phyloP scores from a whole-genome alignment of 2,797 vertebrate species.

The Xenops minutus region DNA sequence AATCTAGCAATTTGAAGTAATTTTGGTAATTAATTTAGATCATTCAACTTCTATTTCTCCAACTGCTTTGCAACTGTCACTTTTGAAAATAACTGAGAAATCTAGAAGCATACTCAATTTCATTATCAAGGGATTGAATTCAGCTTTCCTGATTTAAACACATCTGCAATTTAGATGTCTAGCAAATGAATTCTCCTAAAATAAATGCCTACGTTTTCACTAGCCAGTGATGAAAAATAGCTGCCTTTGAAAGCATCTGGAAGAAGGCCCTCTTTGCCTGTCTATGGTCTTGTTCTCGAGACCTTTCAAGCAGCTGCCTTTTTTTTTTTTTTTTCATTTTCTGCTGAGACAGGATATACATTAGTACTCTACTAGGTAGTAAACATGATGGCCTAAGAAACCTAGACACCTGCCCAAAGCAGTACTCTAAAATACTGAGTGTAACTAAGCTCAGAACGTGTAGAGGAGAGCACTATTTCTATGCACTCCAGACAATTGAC shows the following conservation, averaged over 20 bases:
- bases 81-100: constrained; percentile 1
- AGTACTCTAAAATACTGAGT: neutral
- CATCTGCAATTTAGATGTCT: neutral
- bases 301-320: neutral
- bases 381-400: neutral
- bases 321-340: no score
- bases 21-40: constrained; percentile 38
- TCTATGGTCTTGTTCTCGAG: neutral
- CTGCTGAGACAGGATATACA: neutral
- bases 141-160: neutral
- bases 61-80: neutral
- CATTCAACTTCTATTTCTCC: neutral
- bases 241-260: neutral
- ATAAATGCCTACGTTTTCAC: neutral
- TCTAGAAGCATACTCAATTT: neutral
- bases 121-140: neutral
- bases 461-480: neutral
- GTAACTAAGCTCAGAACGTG: neutral
- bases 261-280: neutral
- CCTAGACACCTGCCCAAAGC: neutral
- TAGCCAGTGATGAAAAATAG: neutral
- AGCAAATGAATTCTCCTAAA: neutral
- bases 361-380: neutral
- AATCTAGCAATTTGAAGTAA: neutral
- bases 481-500: neutral